These are phyloP conservation scores for Caenorhabditis remanei DNA, from an alignment of 1,140 invertebrate genomes.

Conservation along the genomic window DNA sequence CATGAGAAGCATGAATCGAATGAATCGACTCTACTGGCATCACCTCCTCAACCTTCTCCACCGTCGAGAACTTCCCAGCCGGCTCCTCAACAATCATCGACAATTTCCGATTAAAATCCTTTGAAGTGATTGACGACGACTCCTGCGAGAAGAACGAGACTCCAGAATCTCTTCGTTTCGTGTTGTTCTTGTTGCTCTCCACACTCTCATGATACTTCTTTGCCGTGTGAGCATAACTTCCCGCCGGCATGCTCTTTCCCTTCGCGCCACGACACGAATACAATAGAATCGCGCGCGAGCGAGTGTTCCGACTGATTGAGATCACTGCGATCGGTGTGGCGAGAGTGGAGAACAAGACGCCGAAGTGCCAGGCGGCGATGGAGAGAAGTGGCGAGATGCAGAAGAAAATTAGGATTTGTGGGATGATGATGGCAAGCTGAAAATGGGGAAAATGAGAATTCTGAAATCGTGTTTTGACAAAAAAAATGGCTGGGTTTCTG, in stretches of 20 bases:
- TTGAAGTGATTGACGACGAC: background rate
- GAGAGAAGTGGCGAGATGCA: conserved; percentile 38
- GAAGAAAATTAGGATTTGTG: conserved; percentile 21
- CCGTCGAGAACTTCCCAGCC: background rate
- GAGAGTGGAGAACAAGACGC: conserved; percentile 1
- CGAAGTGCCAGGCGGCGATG: conserved; percentile 44
- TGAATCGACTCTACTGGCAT: background rate
- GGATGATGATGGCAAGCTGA: background rate
- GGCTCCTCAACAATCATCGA: conserved; percentile 46
- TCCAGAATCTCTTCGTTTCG: background rate
- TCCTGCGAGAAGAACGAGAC: background rate
- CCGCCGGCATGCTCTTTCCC: background rate
- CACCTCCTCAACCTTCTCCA: background rate
- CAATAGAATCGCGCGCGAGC: background rate
- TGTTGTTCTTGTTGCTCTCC: background rate
- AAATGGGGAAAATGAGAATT: background rate
- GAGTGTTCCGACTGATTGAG: conserved; percentile 38
- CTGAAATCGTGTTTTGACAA: too few relatives aligned
- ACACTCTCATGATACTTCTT: conserved; percentile 25
- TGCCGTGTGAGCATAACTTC: conserved; percentile 26
- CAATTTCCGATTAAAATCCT: background rate
- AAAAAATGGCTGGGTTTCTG: background rate
- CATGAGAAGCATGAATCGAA: background rate
- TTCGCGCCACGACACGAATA: background rate
- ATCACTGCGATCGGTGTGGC: conserved; percentile 40